Percentiles rank a stretch among this genome's conserved stretches.
Evolutionary conservation across 2,113 vertebrate species (phyloP).

Genomic region (Lagopus leucura): DNA sequence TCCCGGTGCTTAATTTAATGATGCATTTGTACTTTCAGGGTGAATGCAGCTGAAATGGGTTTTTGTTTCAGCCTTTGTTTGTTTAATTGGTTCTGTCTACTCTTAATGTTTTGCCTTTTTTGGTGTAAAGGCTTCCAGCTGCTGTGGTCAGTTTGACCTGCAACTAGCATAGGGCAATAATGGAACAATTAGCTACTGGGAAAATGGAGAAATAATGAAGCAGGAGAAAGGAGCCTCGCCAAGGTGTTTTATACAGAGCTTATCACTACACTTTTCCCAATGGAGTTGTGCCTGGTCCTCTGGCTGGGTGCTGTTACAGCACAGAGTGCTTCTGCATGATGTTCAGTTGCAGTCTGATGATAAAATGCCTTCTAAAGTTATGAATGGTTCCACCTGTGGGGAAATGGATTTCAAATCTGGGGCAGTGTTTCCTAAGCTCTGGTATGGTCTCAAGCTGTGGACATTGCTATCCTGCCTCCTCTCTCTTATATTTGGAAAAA

Average conservation of each 20-base stretch:
- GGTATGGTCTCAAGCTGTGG: background rate
- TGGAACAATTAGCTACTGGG: slow-evolving; percentile 16
- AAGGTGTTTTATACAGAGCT: background rate
- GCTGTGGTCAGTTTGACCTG: background rate
- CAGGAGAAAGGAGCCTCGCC: background rate
- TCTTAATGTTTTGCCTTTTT: background rate
- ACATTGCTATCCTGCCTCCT: background rate
- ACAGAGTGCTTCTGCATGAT: background rate
- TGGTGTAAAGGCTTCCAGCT: background rate
- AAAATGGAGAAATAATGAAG: background rate
- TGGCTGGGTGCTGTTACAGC: background rate
- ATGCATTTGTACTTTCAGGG: slow-evolving; percentile 19
- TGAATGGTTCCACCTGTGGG: background rate
- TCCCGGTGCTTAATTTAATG: background rate
- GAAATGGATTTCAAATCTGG: background rate
- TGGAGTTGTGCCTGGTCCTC: background rate
- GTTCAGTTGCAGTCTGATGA: background rate
- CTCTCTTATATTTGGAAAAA: background rate
- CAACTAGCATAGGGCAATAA: background rate
- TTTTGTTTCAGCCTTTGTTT: background rate
- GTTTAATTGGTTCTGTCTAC: background rate
- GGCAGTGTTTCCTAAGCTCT: background rate
- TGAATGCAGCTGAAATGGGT: background rate
- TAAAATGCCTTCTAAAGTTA: background rate
- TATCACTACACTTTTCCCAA: background rate